These are phyloP conservation scores for Plutomurus gul DNA, from an alignment of 1,140 invertebrate genomes.

Conservation along the genomic window DNA sequence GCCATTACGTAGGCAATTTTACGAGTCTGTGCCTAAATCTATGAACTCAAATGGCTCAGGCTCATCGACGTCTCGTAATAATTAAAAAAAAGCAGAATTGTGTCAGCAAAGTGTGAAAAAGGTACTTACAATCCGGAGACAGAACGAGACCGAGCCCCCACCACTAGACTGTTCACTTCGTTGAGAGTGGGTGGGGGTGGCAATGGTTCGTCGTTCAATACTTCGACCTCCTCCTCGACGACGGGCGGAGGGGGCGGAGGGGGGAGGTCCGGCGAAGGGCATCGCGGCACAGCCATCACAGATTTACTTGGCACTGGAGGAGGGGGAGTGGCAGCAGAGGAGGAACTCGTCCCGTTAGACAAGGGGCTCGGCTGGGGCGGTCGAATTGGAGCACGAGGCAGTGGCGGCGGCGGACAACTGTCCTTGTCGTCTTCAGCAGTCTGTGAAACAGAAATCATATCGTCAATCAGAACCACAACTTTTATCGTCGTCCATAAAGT, in stretches of 20 bases:
- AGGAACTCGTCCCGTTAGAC: conserved; percentile 28
- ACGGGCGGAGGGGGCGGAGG: conserved; percentile 68
- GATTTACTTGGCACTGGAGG: conserved; percentile 43
- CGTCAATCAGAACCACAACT: background rate
- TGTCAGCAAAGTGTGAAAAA: background rate
- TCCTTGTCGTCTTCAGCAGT: conserved; percentile 32
- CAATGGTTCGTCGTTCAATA: conserved; percentile 70
- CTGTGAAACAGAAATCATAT: no score
- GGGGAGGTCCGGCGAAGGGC: conserved; percentile 68
- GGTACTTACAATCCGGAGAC: conserved; percentile 45
- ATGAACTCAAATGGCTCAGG: no score
- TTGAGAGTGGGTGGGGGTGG: conserved; percentile 69
- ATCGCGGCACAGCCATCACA: conserved; percentile 37
- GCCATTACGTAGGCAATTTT: no score
- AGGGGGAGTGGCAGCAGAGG: conserved; percentile 33
- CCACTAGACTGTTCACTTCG: conserved; percentile 41
- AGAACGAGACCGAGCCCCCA: conserved; percentile 38
- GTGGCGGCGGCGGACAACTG: conserved; percentile 47
- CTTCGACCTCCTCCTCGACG: conserved; percentile 63
- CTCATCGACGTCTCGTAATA: no score
- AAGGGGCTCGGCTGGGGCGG: conserved; percentile 14
- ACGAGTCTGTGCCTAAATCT: no score
- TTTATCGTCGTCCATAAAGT: no score
- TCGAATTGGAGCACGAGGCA: conserved; percentile 45
- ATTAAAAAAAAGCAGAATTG: no score